Evolutionary conservation across 1,140 invertebrate species (phyloP).

Genomic region (Drosophila sturtevanti): DNA sequence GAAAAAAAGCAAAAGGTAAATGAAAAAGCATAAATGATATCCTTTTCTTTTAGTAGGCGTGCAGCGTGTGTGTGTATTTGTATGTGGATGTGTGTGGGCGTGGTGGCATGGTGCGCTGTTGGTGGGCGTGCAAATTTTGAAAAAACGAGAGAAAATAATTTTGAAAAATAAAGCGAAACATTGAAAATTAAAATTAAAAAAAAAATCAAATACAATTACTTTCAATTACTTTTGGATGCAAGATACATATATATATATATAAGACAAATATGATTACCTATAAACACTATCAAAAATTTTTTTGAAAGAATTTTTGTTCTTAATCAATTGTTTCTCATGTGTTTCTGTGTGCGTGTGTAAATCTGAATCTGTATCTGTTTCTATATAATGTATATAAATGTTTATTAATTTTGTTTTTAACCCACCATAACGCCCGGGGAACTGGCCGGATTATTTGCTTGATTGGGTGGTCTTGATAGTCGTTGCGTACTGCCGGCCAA

Average conservation of each 20-base stretch:
- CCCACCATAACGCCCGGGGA: slow-evolving; percentile 86
- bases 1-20: slow-evolving; percentile 32
- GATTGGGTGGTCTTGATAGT: slow-evolving; percentile 32
- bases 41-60: slow-evolving; percentile 38
- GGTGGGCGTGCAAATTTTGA: slow-evolving; percentile 32
- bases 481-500: slow-evolving; percentile 48
- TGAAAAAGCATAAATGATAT: slow-evolving; percentile 41
- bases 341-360: slow-evolving; percentile 49
- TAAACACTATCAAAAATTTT: too few relatives aligned
- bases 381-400: slow-evolving; percentile 67
- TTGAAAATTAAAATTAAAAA: slow-evolving; percentile 10
- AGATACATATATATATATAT: too few relatives aligned
- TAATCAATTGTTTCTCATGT: slow-evolving; percentile 32
- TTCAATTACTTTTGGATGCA: slow-evolving; percentile 8
- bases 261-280: slow-evolving; percentile 21
- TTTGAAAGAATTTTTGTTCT: too few relatives aligned
- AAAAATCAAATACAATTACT: slow-evolving; percentile 21
- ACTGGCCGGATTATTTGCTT: slow-evolving; percentile 85
- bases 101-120: slow-evolving; percentile 32
- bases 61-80: slow-evolving; percentile 24
- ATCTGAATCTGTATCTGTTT: slow-evolving; percentile 15
- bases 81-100: slow-evolving; percentile 21
- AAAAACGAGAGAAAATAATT: slow-evolving; percentile 12
- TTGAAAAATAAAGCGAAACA: slow-evolving; percentile 29
- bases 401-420: slow-evolving; percentile 71